A percentile compares a stretch with the other conserved stretches of the same genome.
Evolutionary conservation across 2,113 vertebrate genomes (phyloP).

Genomic region (Ictalurus punctatus): DNA sequence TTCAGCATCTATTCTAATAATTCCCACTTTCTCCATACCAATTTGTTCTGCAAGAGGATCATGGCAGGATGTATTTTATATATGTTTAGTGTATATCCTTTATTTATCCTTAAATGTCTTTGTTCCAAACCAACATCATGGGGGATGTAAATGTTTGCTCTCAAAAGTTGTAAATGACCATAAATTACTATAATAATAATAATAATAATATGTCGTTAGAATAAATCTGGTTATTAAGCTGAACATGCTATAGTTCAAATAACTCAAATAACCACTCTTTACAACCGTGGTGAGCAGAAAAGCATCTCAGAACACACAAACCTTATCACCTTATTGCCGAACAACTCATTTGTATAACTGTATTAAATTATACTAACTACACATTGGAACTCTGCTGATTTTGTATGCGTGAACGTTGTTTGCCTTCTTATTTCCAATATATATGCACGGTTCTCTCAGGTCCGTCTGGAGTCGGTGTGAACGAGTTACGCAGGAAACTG

Average conservation of each 20-base stretch:
- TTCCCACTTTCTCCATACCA: background rate
- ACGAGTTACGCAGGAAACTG: slow-evolving; percentile 85
- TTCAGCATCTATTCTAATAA: background rate
- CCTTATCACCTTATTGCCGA: no score
- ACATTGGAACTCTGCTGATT: no score
- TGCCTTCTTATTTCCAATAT: background rate
- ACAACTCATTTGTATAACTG: background rate
- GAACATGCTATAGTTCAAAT: background rate
- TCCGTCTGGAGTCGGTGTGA: slow-evolving; percentile 90
- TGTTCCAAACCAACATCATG: background rate
- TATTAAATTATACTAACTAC: background rate
- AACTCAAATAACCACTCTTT: background rate
- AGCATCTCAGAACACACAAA: background rate
- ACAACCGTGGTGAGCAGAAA: background rate
- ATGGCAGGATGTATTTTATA: background rate
- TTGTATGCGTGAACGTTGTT: background rate
- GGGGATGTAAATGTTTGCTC: background rate
- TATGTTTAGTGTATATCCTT: background rate
- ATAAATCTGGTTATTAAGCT: background rate
- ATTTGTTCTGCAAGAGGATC: background rate
- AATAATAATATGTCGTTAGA: background rate
- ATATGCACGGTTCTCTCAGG: slow-evolving; percentile 67
- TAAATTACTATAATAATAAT: background rate
- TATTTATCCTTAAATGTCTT: background rate
- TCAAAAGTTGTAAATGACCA: background rate